Evolutionary conservation across 1,140 invertebrate genomes (phyloP), one percentile per base, ranked within the genome.

Genomic region (Onthophagus taurus): DNA sequence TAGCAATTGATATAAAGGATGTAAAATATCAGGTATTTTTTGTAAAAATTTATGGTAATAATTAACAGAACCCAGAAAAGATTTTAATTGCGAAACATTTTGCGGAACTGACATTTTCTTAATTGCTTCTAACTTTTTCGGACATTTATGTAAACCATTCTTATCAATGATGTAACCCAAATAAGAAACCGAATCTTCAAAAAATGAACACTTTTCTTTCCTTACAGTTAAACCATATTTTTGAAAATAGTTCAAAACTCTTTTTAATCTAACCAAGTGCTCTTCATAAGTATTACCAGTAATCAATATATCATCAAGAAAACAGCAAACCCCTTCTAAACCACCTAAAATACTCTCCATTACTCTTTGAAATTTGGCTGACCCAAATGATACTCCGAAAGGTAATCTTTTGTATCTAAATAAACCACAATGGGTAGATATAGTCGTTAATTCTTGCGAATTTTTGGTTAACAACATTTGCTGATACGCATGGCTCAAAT

Each of bases 341-440:
- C 35, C 36, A n/a, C 12, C 45, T 24, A 45, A 42, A 26, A 47
- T 43, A 11, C 36, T 19, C 24, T 26, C 34, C 35, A 50, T 50
- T 5, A 37, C 39, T 36, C 45, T 37, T 19, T 29, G 37, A 18
- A 52, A 56, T 36, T 45, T 44, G n/a, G 56, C 50, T 4, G 52
- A 37, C 1, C 53, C 57, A 14, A 53, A 56, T 16, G 48, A 55
- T 2, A 67, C 58, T 9, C 61, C 63, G 48, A 51, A 26, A 26
- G 23, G 23, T n/a, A 26, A 26, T 7, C 23, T 6, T 7, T 26
- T 26, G n/a, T 26, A 26, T 7, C 6, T n/a, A 35, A 49, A 67
- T 19, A 58, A 30, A n/a, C 62, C 59, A 31, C 57, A 63, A 3
- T 61, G 59, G 5, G 55, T 59, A n/a, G 62, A 59, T 21, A 65